Base-by-base conservation (phyloP, 1,140 invertebrate species). In the Drosophila orosa region DNA sequence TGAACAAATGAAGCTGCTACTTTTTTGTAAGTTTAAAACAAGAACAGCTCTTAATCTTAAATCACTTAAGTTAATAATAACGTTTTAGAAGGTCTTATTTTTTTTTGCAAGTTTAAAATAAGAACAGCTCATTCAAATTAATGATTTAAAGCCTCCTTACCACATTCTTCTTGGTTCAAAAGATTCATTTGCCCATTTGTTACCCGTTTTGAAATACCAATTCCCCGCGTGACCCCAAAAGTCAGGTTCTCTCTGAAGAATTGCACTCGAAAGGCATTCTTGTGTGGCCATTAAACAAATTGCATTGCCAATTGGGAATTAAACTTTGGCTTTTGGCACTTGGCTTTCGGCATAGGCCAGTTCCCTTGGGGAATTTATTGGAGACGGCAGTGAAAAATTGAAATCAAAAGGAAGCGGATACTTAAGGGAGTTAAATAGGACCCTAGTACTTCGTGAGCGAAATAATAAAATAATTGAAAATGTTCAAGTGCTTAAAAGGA, bases 271-370 rank as follows among this genome's bases (percentile, higher is more conserved):
- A 72, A 75, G 44, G 74, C 71, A 87, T 76, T 83, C 71, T 48
- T 72, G 19, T 54, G 61, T 65, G 77, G 50, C 75, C 68, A 72
- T 72, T 60, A 71, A 44, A 54, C 67, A 87, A 86, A 83, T 83
- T 89, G 84, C 84, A 79, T 59, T 58, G 58, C 39, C 72, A 69
- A 72, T 73, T 66, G 60, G 52, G 66, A 62, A 66, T 77, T 56
- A 29, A 52, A 59, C 63, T 66, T 47, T 78, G 65, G 61, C 75
- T 40, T 47, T 50, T 22, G 12, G 37, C 63, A 24, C 15, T 59
- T 66, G 42, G 58, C 47, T 33, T 39, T 74, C 17, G 57, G 29
- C 52, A 60, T 72, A 50, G 22, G 48, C 47, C 58, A 67, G 42
- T 48, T 65, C 69, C 75, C 75, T 7, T 7, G 42, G 60, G 59